These are phyloP conservation scores for Apantesis nais DNA, from an alignment of 2,888 invertebrate species.

Conservation along the genomic window DNA sequence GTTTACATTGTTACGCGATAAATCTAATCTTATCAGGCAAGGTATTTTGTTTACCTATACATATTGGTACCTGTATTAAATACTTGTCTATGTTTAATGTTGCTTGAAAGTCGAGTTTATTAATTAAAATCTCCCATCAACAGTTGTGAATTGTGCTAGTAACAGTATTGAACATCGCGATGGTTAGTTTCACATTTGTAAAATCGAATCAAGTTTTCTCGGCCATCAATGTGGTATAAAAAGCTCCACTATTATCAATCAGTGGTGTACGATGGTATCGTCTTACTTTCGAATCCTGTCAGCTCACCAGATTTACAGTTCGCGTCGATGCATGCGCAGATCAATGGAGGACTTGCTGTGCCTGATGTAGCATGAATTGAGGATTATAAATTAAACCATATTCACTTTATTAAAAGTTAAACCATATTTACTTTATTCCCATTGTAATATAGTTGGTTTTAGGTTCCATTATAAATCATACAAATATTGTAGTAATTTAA, in stretches of 20 bases:
- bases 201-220: too few species aligned
- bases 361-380: not conserved
- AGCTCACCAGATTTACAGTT: not conserved
- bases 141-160: too few species aligned
- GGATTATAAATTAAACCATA: too few species aligned
- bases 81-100: not conserved
- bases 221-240: not conserved
- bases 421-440: too few species aligned
- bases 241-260: not conserved
- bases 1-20: slow-evolving; percentile 14
- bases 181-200: not conserved
- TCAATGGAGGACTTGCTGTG: slow-evolving; percentile 13
- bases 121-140: not conserved
- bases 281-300: not conserved
- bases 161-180: not conserved
- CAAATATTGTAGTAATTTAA: not conserved
- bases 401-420: too few species aligned
- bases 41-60: slow-evolving; percentile 10
- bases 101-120: not conserved
- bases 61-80: not conserved
- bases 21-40: slow-evolving; percentile 19
- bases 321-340: slow-evolving; percentile 10
- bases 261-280: slow-evolving; percentile 3
- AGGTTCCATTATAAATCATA: too few species aligned
- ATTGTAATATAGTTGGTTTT: too few species aligned